Base-by-base conservation (phyloP, 2,797 vertebrate species). In the Poecilia picta region DNA sequence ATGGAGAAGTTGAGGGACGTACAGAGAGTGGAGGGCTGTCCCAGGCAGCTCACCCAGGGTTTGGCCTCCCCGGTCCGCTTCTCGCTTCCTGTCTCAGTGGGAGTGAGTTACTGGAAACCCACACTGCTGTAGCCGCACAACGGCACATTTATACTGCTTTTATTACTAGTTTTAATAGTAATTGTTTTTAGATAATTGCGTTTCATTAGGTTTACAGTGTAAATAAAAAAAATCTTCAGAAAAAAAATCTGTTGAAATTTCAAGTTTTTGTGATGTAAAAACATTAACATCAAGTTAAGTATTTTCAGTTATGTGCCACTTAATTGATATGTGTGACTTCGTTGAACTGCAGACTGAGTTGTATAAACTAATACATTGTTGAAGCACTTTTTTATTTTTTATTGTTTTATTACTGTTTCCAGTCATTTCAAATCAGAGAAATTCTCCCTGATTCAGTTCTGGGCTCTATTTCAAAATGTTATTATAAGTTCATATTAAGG, bases 71-170 rank as follows among this genome's bases (percentile, higher is more conserved):
- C 78, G 76, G 82, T 74, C 59, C 64, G 73, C 77, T 39, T 16
- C 75, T 81, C 76, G 57, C 82, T 87, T 81, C 80, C 81, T 81
- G 81, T 80, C 68, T 87, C 41, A 47, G 85, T 85, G 85, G 90
- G 90, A 88, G 91, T 79, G 74, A 77, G 25, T 88, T 81, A 87
- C 77, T 90, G 89, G 80, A 85, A 75, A 74, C 85, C 23, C 75
- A 80, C 78, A 39, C 20, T 28, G 36, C n/a, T 82, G 43, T 36
- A 51, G 23, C 20, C 7, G 1, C 74, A 51, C 76, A 13, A 71
- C 45, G 7, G 47, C 81, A 43, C 71, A 5, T 68, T 23, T n/a
- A 25, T 41, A n/a, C 41, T 49, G 47, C 28, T 74, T 72, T 46
- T 74, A 87, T 49, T 51, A 39, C 39, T 39, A 6, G 39, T 39